phyloP scores from a whole-genome alignment of 92 coral and sea anemone genomes.

The Diadumene lineata region DNA sequence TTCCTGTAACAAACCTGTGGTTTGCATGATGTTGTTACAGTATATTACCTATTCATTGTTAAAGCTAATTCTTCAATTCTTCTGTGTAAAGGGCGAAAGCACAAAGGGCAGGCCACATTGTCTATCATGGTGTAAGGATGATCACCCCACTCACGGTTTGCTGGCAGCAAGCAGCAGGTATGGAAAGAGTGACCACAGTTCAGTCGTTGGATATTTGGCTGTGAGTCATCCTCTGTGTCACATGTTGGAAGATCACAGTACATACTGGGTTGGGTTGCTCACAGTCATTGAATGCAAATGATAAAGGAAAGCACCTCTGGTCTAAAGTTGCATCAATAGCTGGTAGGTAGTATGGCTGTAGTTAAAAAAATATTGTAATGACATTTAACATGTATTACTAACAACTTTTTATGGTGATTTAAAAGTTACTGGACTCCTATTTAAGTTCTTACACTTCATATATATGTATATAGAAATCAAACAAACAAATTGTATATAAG shows the following conservation, averaged over 20 bases:
- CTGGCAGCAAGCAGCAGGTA: neutral
- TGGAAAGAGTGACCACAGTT: slow-evolving; percentile 45
- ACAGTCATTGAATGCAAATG: slow-evolving; percentile 11
- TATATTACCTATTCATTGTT: slow-evolving; percentile 37
- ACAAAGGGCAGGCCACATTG: slow-evolving; percentile 11
- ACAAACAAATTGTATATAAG: too few species aligned
- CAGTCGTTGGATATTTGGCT: slow-evolving; percentile 1
- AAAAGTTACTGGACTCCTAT: too few species aligned
- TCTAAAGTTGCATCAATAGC: slow-evolving; percentile 36
- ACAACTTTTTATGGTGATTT: too few species aligned
- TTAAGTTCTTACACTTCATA: too few species aligned
- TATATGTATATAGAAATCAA: too few species aligned
- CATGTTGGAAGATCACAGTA: slow-evolving; percentile 10
- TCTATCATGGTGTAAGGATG: slow-evolving; percentile 4
- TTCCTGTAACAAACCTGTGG: neutral
- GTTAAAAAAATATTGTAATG: neutral
- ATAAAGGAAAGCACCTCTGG: slow-evolving; percentile 29
- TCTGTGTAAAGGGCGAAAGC: slow-evolving; percentile 13
- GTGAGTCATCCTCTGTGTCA: neutral
- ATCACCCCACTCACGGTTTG: neutral
- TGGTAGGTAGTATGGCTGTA: slow-evolving; percentile 38
- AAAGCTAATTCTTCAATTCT: slow-evolving; percentile 18
- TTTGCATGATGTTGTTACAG: neutral
- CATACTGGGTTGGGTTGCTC: neutral
- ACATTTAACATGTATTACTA: neutral